Base-by-base conservation (phyloP, 1,140 invertebrate genomes). In the Vanessa atalanta region DNA sequence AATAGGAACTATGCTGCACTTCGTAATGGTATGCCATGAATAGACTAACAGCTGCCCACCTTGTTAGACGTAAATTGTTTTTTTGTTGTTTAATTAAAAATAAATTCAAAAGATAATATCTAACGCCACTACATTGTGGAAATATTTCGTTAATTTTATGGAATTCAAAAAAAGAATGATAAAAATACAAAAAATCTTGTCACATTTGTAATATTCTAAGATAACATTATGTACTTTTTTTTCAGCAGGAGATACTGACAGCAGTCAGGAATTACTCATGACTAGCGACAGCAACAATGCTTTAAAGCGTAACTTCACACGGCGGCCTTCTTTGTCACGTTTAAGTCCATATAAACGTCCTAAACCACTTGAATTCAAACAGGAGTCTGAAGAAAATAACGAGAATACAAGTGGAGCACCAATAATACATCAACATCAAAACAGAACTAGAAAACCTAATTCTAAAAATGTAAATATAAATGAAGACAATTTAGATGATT, bases 201-300 rank as follows among this genome's bases (percentile, higher is more conserved):
- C 6, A 8, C 37, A 43, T 43, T 43, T 43, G 15, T 64, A 37
- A n/a, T 66, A 47, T 65, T 69, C 7, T 43, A 5, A 43, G 6
- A 9, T 43, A 43, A 43, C 9, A 51, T 57, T 55, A 55, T 51
- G 16, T 57, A 14, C 47, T 37, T 16, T 15, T 74, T 71, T 55
- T 2, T 43, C 9, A 43, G 37, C 53, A 82, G 80, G 72, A 61
- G 80, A 80, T 70, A 77, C 50, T 48, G 89, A 92, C 53, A 92
- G 86, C 73, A 92, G 89, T 73, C 88, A 89, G 55, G 90, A 92
- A 65, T 67, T 92, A 8, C 83, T 92, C 2, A 82, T 91, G 57
- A 92, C 89, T 0, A 92, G 90, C 47, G 90, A 92, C 69, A 89
- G 85, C 63, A 88, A 72, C 64, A 90, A 90, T 67, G 81, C 73